Evolutionary conservation across 2,888 invertebrate genomes (phyloP).

Genomic region (Pelosia muscerda): DNA sequence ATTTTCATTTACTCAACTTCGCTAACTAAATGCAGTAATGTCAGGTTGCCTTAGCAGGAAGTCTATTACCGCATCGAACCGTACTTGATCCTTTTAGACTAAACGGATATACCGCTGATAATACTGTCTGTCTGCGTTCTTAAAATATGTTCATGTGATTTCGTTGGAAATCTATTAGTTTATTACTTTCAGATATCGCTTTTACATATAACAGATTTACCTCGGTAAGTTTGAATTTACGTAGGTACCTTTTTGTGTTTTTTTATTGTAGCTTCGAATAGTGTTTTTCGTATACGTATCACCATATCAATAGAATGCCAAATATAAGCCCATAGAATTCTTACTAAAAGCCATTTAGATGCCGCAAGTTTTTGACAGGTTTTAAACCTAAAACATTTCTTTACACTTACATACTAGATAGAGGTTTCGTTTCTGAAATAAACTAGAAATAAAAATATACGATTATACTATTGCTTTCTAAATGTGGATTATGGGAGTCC

Average conservation of each 20-base stretch:
- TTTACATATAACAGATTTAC: not conserved
- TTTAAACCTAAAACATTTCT: not conserved
- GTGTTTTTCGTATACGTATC: not conserved
- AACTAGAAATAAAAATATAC: not conserved
- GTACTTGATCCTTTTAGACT: conserved; percentile 77
- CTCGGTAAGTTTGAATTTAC: conserved; percentile 1
- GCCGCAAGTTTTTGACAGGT: not conserved
- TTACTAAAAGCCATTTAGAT: conserved; percentile 14
- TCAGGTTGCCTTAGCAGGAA: conserved; percentile 68
- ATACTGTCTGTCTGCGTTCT: conserved; percentile 60
- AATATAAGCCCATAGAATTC: too few species aligned
- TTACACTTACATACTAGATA: not conserved
- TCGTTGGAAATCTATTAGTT: not conserved
- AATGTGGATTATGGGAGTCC: too few species aligned
- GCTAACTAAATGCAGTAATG: conserved; percentile 57
- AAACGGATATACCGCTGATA: conserved; percentile 73
- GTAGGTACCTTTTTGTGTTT: not conserved
- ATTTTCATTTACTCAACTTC: conserved; percentile 45
- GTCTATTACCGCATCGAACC: conserved; percentile 60
- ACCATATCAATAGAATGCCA: conserved; percentile 11
- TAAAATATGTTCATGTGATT: not conserved
- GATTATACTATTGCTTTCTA: too few species aligned
- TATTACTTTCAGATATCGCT: not conserved
- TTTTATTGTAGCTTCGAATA: not conserved
- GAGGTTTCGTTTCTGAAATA: not conserved